phyloP scores from a whole-genome alignment of 2,888 invertebrate species.

The Synergus japonicus region DNA sequence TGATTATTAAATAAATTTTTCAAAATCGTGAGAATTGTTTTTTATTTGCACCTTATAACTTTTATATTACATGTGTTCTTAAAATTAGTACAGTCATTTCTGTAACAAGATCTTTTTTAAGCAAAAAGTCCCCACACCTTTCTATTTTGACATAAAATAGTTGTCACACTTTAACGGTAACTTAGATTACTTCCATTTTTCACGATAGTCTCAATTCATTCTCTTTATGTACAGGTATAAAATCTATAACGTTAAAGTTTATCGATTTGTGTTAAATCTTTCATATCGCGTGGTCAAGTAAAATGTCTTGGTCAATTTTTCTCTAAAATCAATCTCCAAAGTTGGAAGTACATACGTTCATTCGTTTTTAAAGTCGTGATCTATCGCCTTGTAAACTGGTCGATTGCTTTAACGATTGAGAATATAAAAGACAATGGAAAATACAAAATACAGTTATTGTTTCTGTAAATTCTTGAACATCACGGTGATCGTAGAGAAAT shows the following conservation, averaged over 20 bases:
- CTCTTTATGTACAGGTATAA: conserved; percentile 71
- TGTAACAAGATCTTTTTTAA: conserved; percentile 35
- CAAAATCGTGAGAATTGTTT: neutral
- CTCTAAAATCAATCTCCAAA: neutral
- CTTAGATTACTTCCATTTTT: conserved; percentile 30
- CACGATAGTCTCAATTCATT: neutral
- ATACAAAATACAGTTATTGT: neutral
- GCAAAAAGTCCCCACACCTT: neutral
- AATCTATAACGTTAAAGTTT: conserved; percentile 57
- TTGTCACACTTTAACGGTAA: conserved; percentile 51
- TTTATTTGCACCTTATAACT: neutral
- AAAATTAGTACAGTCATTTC: conserved; percentile 3
- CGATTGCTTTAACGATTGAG: neutral
- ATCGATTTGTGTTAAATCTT: conserved; percentile 27
- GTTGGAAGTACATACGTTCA: neutral
- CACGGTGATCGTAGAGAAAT: neutral
- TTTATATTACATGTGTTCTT: conserved; percentile 20
- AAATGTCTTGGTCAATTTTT: neutral
- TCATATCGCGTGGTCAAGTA: conserved; percentile 3
- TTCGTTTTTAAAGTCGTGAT: neutral
- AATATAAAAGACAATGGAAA: neutral
- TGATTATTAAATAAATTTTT: neutral
- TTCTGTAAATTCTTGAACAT: neutral
- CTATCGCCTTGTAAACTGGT: neutral
- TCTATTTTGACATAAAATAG: conserved; percentile 26